A percentile compares a stretch with the other conserved stretches of the same genome.
These are phyloP conservation scores for Protaetia brevitarsis DNA, from an alignment of 1,140 invertebrate genomes.

Conservation along the genomic window DNA sequence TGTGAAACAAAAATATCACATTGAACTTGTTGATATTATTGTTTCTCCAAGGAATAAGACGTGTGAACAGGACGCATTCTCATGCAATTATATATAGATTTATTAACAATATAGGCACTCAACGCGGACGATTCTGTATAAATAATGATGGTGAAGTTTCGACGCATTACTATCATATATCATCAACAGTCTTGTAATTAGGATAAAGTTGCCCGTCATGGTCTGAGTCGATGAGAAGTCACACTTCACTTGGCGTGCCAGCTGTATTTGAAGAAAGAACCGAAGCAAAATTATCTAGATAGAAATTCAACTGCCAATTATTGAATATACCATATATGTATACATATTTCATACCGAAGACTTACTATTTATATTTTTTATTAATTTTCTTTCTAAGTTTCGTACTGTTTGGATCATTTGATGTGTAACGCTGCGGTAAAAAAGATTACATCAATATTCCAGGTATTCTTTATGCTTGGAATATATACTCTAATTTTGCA, in stretches of 20 bases:
- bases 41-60: too few relatives aligned
- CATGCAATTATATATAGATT: slow-evolving; percentile 22
- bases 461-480: too few relatives aligned
- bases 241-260: slow-evolving; percentile 22
- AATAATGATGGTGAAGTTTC: slow-evolving; percentile 17
- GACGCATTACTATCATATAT: slow-evolving; percentile 19
- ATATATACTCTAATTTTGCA: too few relatives aligned
- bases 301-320: slow-evolving; percentile 13
- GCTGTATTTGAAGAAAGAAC: slow-evolving; percentile 22
- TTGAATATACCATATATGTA: too few relatives aligned
- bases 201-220: slow-evolving; percentile 22
- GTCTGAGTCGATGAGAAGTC: slow-evolving; percentile 8
- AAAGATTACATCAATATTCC: too few relatives aligned
- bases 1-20: too few relatives aligned
- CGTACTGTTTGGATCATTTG: too few relatives aligned
- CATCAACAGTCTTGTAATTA: slow-evolving; percentile 23
- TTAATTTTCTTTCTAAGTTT: too few relatives aligned
- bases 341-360: too few relatives aligned
- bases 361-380: too few relatives aligned
- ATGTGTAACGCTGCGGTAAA: too few relatives aligned
- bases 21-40: too few relatives aligned
- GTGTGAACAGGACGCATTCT: slow-evolving; percentile 21
- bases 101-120: slow-evolving; percentile 21
- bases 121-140: slow-evolving; percentile 2
- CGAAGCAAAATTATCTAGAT: slow-evolving; percentile 20